Base-by-base conservation (phyloP, 64 coral and sea anemone genomes). In the Stichodactyla mertensii region DNA sequence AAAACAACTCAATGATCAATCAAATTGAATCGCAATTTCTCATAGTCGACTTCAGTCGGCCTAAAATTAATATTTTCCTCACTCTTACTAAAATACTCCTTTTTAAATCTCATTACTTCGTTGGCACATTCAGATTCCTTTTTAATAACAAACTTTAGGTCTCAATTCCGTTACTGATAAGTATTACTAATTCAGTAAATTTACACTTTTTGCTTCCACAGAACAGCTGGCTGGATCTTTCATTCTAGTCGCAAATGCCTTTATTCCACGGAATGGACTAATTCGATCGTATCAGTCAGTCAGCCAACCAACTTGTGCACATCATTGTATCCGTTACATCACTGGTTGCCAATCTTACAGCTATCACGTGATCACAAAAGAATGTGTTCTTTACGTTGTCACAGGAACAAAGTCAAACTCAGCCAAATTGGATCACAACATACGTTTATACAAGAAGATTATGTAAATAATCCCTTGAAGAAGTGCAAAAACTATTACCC, bases 361-460 rank as follows among this genome's bases (percentile, higher is more conserved):
- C 78, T 81, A 81, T 55, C 78, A 81, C 78, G 52, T 53, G 78
- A 81, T 81, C 51, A 81, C 78, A 81, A 81, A 20, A 8, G 78
- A 52, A 81, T 81, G 78, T 16, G 4, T 81, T 7, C 78, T 81
- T 81, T 81, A 81, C 24, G 54, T 9, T 2, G 16, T 81, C 11
- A 53, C 16, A 13, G 51, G 6, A 81, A 80, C 31, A 52, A 18
- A 52, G 78, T 54, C 14, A 74, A 31, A 31, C 11, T n/a, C 24
- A 31, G 24, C 24, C 16, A 18, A 53, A 16, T 81, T 0, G 4
- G 16, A 81, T 81, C 16, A 20, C 51, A 81, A 81, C 51, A 81
- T 13, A 53, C 20, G 20, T 55, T 18, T 81, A 6, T 81, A 54
- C 53, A 55, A 53, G 6, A 81, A 81, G 53, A 55, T 81, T 4